A percentile compares a stretch with the other conserved stretches of the same genome.
These are phyloP conservation scores for Tretioscincus oriximinensis DNA, from an alignment of 2,113 vertebrate species.

Conservation along the genomic window DNA sequence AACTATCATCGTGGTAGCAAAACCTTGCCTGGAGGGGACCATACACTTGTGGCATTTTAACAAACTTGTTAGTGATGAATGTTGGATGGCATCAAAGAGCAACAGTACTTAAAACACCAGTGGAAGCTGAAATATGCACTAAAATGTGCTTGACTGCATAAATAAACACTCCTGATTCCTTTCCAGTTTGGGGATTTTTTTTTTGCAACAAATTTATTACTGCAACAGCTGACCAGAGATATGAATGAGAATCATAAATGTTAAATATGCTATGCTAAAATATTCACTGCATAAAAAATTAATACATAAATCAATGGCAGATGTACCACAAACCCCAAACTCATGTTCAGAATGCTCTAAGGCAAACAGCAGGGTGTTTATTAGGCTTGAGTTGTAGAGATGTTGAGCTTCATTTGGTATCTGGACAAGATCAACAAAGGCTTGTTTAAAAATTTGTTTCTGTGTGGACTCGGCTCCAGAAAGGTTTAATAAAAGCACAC, in stretches of 20 bases:
- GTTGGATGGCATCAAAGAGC: slow-evolving; percentile 32
- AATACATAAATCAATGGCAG: slow-evolving; percentile 21
- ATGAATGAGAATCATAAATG: slow-evolving; percentile 36
- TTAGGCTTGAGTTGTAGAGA: background rate
- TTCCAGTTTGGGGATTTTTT: slow-evolving; percentile 26
- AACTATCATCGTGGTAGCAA: no score
- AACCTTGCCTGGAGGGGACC: no score
- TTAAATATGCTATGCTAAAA: slow-evolving; percentile 21
- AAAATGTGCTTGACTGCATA: slow-evolving; percentile 18
- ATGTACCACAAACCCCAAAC: slow-evolving; percentile 5
- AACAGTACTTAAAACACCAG: slow-evolving; percentile 29
- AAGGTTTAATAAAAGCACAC: no score
- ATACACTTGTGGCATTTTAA: slow-evolving; percentile 27
- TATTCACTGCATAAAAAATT: background rate
- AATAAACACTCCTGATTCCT: slow-evolving; percentile 44
- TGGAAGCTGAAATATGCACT: slow-evolving; percentile 2
- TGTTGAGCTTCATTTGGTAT: background rate
- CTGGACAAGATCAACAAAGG: background rate
- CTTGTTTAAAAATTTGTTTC: background rate
- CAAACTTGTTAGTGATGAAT: slow-evolving; percentile 20
- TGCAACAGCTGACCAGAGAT: slow-evolving; percentile 20
- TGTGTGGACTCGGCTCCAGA: background rate
- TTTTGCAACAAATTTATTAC: slow-evolving; percentile 26
- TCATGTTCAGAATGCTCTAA: slow-evolving; percentile 6
- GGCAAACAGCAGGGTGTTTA: background rate